Evolutionary conservation across 2,797 vertebrate genomes (phyloP).

Genomic region (Enteromius anoplus): DNA sequence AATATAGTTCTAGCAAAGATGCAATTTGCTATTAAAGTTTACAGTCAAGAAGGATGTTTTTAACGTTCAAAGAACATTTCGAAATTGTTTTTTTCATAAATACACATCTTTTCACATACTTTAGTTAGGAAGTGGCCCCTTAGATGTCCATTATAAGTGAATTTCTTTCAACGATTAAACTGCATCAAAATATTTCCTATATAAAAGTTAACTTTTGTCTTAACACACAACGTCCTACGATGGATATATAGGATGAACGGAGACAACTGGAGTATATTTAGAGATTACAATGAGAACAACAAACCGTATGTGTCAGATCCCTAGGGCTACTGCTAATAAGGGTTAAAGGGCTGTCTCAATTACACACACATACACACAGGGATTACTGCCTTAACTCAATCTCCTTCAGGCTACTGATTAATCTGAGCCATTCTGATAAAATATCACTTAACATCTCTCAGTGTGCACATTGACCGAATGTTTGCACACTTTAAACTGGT

Average conservation of each 20-base stretch:
- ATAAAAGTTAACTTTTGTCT: neutral
- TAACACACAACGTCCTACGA: neutral
- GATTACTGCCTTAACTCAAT: slow-evolving; percentile 56
- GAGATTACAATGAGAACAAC: slow-evolving; percentile 51
- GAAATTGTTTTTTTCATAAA: neutral
- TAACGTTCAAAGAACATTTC: neutral
- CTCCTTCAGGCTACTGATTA: slow-evolving; percentile 55
- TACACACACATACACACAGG: slow-evolving; percentile 58
- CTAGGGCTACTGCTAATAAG: slow-evolving; percentile 65
- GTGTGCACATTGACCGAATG: slow-evolving; percentile 37
- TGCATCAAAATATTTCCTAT: neutral
- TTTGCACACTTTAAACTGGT: neutral
- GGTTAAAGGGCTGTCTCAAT: slow-evolving; percentile 67
- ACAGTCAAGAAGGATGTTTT: neutral
- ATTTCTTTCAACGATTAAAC: neutral
- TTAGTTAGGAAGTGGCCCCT: neutral
- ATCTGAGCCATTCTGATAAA: slow-evolving; percentile 55
- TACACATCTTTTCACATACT: neutral
- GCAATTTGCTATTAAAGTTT: neutral
- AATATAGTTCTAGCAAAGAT: too few relatives aligned
- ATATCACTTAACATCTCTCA: slow-evolving; percentile 50
- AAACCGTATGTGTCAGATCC: slow-evolving; percentile 61
- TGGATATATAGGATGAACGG: slow-evolving; percentile 4
- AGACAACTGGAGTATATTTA: slow-evolving; percentile 28
- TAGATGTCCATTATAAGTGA: neutral